These are phyloP conservation scores for Cheilosia grossa DNA, from an alignment of 2,888 invertebrate species.

Conservation along the genomic window DNA sequence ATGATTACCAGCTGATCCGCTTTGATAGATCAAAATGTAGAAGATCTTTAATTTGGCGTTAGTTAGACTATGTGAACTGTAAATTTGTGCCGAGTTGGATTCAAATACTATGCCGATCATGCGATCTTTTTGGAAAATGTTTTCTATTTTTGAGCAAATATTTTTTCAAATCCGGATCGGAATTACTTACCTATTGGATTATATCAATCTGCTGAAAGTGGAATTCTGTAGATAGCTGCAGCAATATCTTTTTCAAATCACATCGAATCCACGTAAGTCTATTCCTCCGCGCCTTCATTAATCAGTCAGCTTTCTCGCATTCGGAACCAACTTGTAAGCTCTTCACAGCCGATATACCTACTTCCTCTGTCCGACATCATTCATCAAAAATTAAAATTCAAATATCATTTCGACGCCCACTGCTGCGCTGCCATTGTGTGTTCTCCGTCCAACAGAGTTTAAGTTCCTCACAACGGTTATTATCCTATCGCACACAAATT, in stretches of 20 bases:
- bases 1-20: too few species aligned
- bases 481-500: conserved; percentile 10
- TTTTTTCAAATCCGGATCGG: too few species aligned
- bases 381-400: conserved; percentile 26
- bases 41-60: too few species aligned
- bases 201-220: too few species aligned
- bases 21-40: too few species aligned
- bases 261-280: conserved; percentile 21
- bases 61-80: too few species aligned
- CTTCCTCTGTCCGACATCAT: conserved; percentile 39
- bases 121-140: too few species aligned
- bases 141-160: too few species aligned
- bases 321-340: conserved; percentile 34
- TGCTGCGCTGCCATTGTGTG: conserved; percentile 9
- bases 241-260: background rate
- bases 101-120: too few species aligned
- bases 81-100: too few species aligned
- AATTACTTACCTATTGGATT: too few species aligned
- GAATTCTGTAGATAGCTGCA: too few species aligned
- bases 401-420: conserved; percentile 35
- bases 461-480: background rate
- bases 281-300: background rate
- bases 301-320: background rate
- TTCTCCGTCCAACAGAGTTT: background rate
- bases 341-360: conserved; percentile 22